Percentiles rank a stretch among this genome's conserved stretches.
These are phyloP conservation scores for Tarsius wallacei DNA, from an alignment of 2,797 vertebrate species.

Conservation along the genomic window DNA sequence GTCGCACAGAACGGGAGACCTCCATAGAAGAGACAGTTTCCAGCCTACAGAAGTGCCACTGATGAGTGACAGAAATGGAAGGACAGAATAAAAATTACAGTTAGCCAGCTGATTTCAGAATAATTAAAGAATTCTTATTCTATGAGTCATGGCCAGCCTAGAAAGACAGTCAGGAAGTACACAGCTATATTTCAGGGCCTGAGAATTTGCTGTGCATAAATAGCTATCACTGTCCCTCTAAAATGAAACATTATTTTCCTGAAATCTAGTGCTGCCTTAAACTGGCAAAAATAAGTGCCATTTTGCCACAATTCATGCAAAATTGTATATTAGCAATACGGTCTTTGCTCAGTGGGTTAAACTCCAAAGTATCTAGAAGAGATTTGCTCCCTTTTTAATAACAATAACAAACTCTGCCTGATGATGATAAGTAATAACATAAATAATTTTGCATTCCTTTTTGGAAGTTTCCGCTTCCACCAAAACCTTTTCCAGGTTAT, in stretches of 20 bases:
- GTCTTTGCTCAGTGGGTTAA: slow-evolving; percentile 7
- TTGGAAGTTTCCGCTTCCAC: background rate
- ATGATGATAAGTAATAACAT: background rate
- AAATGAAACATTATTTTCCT: slow-evolving; percentile 38
- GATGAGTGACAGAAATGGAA: background rate
- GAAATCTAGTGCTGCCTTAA: slow-evolving; percentile 34
- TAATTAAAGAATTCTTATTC: slow-evolving; percentile 53
- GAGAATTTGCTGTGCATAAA: slow-evolving; percentile 59
- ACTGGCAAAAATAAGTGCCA: slow-evolving; percentile 44
- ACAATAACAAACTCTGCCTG: background rate
- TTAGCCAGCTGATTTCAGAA: slow-evolving; percentile 47
- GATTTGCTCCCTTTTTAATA: slow-evolving; percentile 4
- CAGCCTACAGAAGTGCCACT: background rate
- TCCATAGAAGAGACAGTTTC: background rate
- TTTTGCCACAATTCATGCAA: background rate
- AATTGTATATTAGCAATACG: background rate
- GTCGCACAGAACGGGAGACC: background rate
- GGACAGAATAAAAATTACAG: background rate
- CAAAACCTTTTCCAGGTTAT: slow-evolving; percentile 10
- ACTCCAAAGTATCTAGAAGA: background rate
- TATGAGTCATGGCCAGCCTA: slow-evolving; percentile 35
- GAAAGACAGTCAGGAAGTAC: slow-evolving; percentile 55
- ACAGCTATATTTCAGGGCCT: slow-evolving; percentile 54
- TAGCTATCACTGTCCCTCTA: background rate
- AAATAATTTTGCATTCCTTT: slow-evolving; percentile 47